Conservation (phyloP, 2,888 invertebrate species). For the Noctua janthina region DNA sequence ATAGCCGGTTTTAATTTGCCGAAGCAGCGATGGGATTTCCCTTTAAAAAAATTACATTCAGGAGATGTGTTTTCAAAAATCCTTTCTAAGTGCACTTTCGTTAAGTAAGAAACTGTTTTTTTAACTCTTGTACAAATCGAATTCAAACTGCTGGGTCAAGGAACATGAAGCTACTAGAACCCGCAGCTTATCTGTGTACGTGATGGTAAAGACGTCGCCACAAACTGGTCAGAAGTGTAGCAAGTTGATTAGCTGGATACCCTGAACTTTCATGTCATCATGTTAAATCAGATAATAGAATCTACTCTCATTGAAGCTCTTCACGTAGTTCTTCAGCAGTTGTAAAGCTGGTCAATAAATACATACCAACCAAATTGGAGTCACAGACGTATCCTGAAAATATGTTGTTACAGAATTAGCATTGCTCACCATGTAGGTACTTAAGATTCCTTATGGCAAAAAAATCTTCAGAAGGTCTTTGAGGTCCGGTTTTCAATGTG, state of each 20-base stretch:
- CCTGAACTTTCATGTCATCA: not conserved
- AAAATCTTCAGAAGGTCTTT: constrained; percentile 30
- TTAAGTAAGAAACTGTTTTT: not conserved
- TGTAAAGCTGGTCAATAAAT: not conserved
- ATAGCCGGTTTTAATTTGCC: not conserved
- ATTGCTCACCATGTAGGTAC: not conserved
- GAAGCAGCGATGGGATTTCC: not conserved
- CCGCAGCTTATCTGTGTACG: not conserved
- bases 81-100: not conserved
- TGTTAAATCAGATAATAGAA: not conserved
- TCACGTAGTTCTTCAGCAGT: not conserved
- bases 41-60: too few species aligned
- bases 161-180: not conserved
- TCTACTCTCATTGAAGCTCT: not conserved
- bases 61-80: not conserved
- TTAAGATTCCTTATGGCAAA: constrained; percentile 10
- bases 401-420: not conserved
- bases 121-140: too few species aligned
- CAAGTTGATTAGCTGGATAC: not conserved
- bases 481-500: constrained; percentile 22
- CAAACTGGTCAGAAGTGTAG: not conserved
- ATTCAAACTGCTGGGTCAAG: not conserved
- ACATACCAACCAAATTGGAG: not conserved
- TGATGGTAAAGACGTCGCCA: not conserved
- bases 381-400: not conserved